Evolutionary conservation across 92 coral and sea anemone species (phyloP), one percentile per base, ranked within the genome.

Genomic region (Chrysogorgia sp.): DNA sequence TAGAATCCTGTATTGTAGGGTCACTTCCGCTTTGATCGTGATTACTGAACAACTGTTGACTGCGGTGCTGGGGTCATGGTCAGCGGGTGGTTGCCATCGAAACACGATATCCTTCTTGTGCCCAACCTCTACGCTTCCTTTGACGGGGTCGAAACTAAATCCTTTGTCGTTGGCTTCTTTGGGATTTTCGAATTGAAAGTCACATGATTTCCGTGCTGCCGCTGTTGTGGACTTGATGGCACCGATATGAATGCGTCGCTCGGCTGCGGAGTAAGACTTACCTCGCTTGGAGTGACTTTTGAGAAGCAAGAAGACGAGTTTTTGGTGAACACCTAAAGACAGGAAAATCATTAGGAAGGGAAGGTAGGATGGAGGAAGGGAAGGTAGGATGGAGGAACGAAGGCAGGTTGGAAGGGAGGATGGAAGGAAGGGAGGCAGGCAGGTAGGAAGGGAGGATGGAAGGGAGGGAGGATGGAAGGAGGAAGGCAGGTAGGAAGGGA

Each of bases 31-130:
- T 65, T 96, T 96, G 41, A 96, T 86, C 14, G 96, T 90, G 7
- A 72, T 31, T 65, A 34, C 26, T 8, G 64, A 30, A 34, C 49
- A 53, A 72, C 65, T 26, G 17, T 72, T 56, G 31, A 72, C 79
- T 32, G 55, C 79, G 29, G 50, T 64, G 82, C 97, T 91, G 30
- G 92, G 94, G 55, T 93, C 91, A 32, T 91, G 96, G 33, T 96
- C 97, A 10, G 91, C 77, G 34, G 97, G 86, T 8, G 98, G 98
- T 72, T 91, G 98, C 98, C 98, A 94, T 77, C 89, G 86, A 81
- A 86, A 94, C 48, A 86, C 63, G 52, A 94, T 85, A 63, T 85
- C 84, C 78, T 78, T 89, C 81, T 89, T 91, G 49, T 79, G 59
- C 14, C 98, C 98, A 45, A 90, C 84, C 74, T 94, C 98, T 17